Evolutionary conservation across 2,888 invertebrate genomes (phyloP).

Genomic region (Cheilosia pagana): DNA sequence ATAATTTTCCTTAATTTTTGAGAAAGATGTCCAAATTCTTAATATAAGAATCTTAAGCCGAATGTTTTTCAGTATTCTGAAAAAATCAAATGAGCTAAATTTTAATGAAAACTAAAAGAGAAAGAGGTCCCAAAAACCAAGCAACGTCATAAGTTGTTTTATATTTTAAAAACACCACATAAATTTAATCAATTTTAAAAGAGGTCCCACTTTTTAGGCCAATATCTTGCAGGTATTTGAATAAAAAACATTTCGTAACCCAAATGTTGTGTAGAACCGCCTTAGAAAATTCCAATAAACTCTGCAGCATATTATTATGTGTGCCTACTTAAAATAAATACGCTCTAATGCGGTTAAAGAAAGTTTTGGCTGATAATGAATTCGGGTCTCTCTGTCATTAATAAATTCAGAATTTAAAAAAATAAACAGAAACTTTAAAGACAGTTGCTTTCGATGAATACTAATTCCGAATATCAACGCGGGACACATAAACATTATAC

Average conservation of each 20-base stretch:
- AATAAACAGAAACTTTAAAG: slow-evolving; percentile 10
- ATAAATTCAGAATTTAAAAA: slow-evolving; percentile 56
- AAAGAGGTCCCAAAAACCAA: too few relatives aligned
- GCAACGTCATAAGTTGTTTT: too few relatives aligned
- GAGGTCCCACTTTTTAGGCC: not conserved
- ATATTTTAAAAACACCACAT: too few relatives aligned
- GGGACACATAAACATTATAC: not conserved
- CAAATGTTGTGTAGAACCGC: not conserved
- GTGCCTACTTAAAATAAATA: not conserved
- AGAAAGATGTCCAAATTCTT: too few relatives aligned
- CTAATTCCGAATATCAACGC: slow-evolving; percentile 49
- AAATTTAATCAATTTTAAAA: too few relatives aligned
- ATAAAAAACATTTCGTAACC: not conserved
- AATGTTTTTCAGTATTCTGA: too few relatives aligned
- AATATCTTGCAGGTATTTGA: not conserved
- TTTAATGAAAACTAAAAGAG: too few relatives aligned
- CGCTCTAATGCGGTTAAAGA: slow-evolving; percentile 27
- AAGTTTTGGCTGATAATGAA: slow-evolving; percentile 50
- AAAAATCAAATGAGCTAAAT: too few relatives aligned
- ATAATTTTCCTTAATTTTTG: too few relatives aligned
- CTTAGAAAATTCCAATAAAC: slow-evolving; percentile 1
- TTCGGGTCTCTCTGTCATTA: slow-evolving; percentile 32
- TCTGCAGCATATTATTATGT: not conserved
- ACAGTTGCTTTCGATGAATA: slow-evolving; percentile 58
- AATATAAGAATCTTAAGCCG: too few relatives aligned